phyloP scores from a whole-genome alignment of 2,113 vertebrate species.

The Pygoscelis antarcticus region DNA sequence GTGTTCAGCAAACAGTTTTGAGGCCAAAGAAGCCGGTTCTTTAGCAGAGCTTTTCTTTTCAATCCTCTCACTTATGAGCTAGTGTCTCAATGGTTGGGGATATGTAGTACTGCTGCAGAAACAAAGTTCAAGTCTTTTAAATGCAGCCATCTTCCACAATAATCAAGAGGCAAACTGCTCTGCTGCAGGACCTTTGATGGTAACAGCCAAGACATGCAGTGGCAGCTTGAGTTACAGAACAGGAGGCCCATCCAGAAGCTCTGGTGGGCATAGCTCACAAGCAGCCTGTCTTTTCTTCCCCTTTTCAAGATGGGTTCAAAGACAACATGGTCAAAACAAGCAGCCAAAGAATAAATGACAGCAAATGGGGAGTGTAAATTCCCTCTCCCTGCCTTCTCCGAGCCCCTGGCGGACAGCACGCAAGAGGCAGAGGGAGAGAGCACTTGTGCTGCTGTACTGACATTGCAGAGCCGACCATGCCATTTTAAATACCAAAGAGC shows the following conservation, averaged over 20 bases:
- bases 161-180: background rate
- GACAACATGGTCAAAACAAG: background rate
- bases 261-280: background rate
- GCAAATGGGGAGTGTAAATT: background rate
- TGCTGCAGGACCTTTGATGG: background rate
- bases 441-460: background rate
- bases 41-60: background rate
- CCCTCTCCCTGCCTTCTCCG: background rate
- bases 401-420: background rate
- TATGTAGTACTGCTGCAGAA: background rate
- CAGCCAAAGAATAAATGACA: background rate
- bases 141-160: background rate
- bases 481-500: background rate
- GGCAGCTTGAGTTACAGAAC: background rate
- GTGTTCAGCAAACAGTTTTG: background rate
- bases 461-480: background rate
- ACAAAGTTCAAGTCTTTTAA: background rate
- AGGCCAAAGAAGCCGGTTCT: background rate
- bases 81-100: background rate
- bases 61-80: background rate
- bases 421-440: background rate
- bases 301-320: conserved; percentile 21
- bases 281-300: background rate
- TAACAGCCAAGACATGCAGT: background rate
- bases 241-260: background rate